Base-by-base conservation (phyloP, 23 tunicate species). In the Oikopleura dioica region DNA sequence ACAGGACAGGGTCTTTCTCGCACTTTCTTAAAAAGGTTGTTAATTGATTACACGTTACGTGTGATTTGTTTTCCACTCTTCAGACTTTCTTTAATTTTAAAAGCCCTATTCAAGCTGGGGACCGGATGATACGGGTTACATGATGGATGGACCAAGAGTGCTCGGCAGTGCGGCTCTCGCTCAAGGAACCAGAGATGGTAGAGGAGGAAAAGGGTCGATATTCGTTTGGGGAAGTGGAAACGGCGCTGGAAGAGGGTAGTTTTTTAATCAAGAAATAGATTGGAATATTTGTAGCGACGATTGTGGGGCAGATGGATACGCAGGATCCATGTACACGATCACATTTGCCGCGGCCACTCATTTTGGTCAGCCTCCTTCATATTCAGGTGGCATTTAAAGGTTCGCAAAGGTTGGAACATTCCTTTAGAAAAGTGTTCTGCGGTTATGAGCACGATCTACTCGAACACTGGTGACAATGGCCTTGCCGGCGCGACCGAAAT, bases 221-320 rank as follows among this genome's bases (percentile, higher is more conserved):
- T 94, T 86, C 68, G 99, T 94, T 0, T 94, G 99, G 99, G 99
- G 95, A 0, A 86, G 95, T 5, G 99, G 99, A 2, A 85, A 85
- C 35, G 97, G 97, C 21, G 92, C 92, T 35, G 44, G 80, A 34
- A 84, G n/a, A n/a, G n/a, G n/a, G n/a, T n/a, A n/a, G n/a, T n/a
- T 44, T 44, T 9, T 44, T 44, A 16, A 44, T 16, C 55, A 9
- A 44, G 16, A 44, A 44, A 44, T 44, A 16, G 55, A 63, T 28
- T 23, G 72, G 32, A 2, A 28, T 4, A 28, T 63, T 4, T 23
- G 2, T 28, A 31, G 72, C 33, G 72, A 63, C 72, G 26, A 63
- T 31, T 63, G 72, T 63, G 72, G 72, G 29, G 72, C 72, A 5
- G 72, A 63, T 28, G 72, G 72, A 63, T 63, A 63, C 26, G 72